These are phyloP conservation scores for Hassar affinis DNA, from an alignment of 2,113 vertebrate species.

Conservation along the genomic window DNA sequence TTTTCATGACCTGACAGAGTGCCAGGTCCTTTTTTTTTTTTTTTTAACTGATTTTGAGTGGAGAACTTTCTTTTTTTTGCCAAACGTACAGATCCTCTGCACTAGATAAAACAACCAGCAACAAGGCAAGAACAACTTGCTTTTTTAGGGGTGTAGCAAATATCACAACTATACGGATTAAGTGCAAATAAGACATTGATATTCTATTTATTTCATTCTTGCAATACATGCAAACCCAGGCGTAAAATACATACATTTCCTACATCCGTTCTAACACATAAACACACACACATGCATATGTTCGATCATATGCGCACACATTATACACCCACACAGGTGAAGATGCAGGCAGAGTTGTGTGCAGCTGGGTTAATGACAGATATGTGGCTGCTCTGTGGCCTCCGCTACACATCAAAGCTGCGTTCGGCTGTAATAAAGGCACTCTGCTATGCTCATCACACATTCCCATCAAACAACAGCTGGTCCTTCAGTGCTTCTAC, in stretches of 20 bases:
- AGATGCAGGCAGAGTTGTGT: conserved; percentile 26
- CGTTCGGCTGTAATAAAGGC: conserved; percentile 79
- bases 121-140: conserved; percentile 13
- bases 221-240: too few species aligned
- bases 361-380: conserved; percentile 79
- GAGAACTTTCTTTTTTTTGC: conserved; percentile 49
- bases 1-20: conserved; percentile 59
- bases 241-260: background rate
- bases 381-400: conserved; percentile 74
- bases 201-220: too few species aligned
- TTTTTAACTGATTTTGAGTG: conserved; percentile 49
- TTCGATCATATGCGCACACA: background rate
- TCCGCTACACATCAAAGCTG: conserved; percentile 72
- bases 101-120: conserved; percentile 52
- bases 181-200: background rate
- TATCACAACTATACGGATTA: background rate
- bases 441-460: conserved; percentile 72
- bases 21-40: conserved; percentile 62
- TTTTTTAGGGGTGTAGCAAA: background rate
- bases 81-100: conserved; percentile 42
- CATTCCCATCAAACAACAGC: conserved; percentile 77
- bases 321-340: conserved; percentile 49
- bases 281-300: background rate
- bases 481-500: conserved; percentile 59
- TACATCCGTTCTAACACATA: background rate